A percentile compares a stretch with the other conserved stretches of the same genome.
phyloP scores from a whole-genome alignment of 2,113 vertebrate genomes.

The Cheilinus undulatus region DNA sequence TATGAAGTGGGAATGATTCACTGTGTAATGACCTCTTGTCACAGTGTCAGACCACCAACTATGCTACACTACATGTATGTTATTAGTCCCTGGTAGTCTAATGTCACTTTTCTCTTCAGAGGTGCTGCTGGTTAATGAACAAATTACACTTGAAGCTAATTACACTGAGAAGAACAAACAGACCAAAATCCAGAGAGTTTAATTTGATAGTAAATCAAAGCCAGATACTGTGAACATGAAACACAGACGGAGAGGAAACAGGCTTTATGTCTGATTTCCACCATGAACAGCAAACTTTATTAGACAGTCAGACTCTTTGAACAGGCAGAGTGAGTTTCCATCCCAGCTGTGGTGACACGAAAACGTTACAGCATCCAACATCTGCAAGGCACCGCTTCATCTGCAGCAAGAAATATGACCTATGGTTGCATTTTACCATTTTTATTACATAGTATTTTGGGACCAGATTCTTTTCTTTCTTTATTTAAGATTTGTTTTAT shows the following conservation, averaged over 20 bases:
- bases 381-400: too few species aligned
- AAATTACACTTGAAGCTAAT: slow-evolving; percentile 44
- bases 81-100: background rate
- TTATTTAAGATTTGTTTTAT: too few species aligned
- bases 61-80: background rate
- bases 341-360: slow-evolving; percentile 40
- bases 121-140: slow-evolving; percentile 18
- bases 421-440: too few species aligned
- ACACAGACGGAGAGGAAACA: slow-evolving; percentile 43
- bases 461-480: too few species aligned
- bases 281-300: slow-evolving; percentile 44
- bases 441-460: too few species aligned
- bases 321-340: slow-evolving; percentile 49
- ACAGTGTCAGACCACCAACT: slow-evolving; percentile 1
- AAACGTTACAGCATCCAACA: slow-evolving; percentile 21
- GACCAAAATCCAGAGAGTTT: slow-evolving; percentile 8
- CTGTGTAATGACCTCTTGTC: too few species aligned
- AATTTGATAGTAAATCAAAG: slow-evolving; percentile 1
- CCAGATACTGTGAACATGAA: slow-evolving; percentile 3
- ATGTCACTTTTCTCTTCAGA: slow-evolving; percentile 31
- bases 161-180: slow-evolving; percentile 46
- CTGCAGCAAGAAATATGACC: too few species aligned
- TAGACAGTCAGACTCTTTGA: slow-evolving; percentile 37
- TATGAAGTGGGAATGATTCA: background rate
- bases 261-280: slow-evolving; percentile 17